Conservation (phyloP, 2,113 vertebrate species). For the Tragelaphus imberbis region DNA sequence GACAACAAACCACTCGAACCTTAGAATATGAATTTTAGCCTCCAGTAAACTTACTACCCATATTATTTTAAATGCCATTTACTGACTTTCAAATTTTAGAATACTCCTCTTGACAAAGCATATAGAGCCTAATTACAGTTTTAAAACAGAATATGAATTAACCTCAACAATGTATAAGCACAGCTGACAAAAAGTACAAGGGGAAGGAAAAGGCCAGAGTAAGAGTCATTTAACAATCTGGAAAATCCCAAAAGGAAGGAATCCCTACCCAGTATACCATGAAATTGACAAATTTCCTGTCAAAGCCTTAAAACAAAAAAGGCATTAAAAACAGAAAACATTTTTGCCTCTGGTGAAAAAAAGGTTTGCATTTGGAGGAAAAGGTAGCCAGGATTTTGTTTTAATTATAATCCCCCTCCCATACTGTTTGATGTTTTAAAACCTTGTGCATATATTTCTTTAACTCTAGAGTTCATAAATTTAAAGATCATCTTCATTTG, state of each 20-base stretch:
- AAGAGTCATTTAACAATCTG: neutral
- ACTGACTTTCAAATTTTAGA: conserved; percentile 31
- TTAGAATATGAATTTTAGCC: neutral
- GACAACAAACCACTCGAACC: neutral
- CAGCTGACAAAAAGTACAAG: neutral
- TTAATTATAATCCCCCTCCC: neutral
- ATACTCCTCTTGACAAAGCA: neutral
- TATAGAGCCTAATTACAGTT: neutral
- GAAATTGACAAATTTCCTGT: neutral
- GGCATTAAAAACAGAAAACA: neutral
- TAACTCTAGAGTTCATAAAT: neutral
- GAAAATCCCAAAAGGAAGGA: neutral
- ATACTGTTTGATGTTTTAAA: neutral
- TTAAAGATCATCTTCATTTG: neutral
- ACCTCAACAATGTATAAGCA: neutral
- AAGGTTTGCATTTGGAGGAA: neutral
- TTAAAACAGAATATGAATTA: conserved; percentile 40
- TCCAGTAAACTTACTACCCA: neutral
- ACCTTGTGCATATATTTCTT: neutral
- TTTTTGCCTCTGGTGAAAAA: neutral
- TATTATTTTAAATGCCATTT: neutral
- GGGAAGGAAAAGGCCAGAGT: neutral
- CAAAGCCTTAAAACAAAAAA: neutral
- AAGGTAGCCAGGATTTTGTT: neutral
- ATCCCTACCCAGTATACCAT: neutral